Conservation (phyloP, 2,888 invertebrate genomes). For the Chymomyza procnemis region DNA sequence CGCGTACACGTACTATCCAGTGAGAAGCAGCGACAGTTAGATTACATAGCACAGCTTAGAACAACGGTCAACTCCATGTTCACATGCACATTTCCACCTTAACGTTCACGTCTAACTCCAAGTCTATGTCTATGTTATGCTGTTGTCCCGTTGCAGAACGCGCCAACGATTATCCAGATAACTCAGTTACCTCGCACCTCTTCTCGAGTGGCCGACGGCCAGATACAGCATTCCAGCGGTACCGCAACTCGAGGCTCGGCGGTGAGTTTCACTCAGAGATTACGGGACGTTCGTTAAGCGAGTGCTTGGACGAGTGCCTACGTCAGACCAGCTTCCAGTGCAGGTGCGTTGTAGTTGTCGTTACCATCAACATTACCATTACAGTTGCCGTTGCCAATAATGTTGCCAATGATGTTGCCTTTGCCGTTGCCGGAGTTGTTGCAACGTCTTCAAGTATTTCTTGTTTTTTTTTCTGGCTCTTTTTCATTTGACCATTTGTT, state of each 20-base stretch:
- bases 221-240: constrained; percentile 90
- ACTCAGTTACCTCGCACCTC: constrained; percentile 90
- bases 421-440: constrained; percentile 6
- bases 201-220: constrained; percentile 89
- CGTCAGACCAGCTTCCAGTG: constrained; percentile 94
- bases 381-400: constrained; percentile 8
- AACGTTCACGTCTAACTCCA: constrained; percentile 23
- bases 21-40: constrained; percentile 48
- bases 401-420: constrained; percentile 9
- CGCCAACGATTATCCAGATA: constrained; percentile 92
- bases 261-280: constrained; percentile 94
- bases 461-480: constrained; percentile 26
- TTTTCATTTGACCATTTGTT: not conserved
- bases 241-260: constrained; percentile 90
- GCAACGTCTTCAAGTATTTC: constrained; percentile 22
- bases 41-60: constrained; percentile 38
- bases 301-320: constrained; percentile 93
- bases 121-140: constrained; percentile 28
- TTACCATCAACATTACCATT: constrained; percentile 15
- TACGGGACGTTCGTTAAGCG: constrained; percentile 91
- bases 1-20: constrained; percentile 22
- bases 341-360: constrained; percentile 68
- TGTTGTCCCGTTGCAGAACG: constrained; percentile 83
- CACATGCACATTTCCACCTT: constrained; percentile 22
- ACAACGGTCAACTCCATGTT: constrained; percentile 47